Base-by-base conservation (phyloP, 2,888 invertebrate species). In the Trichacis sp. region DNA sequence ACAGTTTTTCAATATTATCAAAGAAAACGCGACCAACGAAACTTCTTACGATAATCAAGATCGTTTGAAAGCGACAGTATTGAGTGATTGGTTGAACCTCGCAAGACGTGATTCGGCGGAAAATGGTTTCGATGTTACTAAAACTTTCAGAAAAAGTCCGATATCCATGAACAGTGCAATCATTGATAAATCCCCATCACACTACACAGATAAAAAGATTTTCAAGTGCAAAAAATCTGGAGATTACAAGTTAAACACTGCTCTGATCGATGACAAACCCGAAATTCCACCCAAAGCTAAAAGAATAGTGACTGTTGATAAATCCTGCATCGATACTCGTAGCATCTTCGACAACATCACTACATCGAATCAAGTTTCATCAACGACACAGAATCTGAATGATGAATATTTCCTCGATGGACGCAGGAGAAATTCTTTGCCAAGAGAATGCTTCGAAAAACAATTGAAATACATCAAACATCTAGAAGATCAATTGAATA, bases 81-180 rank as follows among this genome's bases (percentile, higher is more conserved):
- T 84, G 1, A 77, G 80, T 59, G 85, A 85, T 60, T 85, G 85
- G 85, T 54, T 84, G 66, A 78, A 71, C 57, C 73, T 80, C 6
- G 83, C 82, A 1, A 73, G 81, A 19, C 71, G 64, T 29, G 72
- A 74, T 43, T 52, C 68, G 11, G 51, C 58, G 5, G 5, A 12
- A 40, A 14, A 6, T 1, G 4, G 1, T 4, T 4, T 15, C 1
- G 5, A 15, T 4, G 5, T 2, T 5, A 4, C 3, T 4, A 4
- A 12, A 2, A 15, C 40, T 1, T 40, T 75, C 51, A 69, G 71
- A 33, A 74, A 65, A 72, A 78, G 75, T 70, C 76, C 81, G 17
- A 74, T 82, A 62, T 75, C 77, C 8, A 58, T 75, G 59, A 80
- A 76, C 68, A 81, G 80, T 45, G 80, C 80, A 1, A 78, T 82